Evolutionary conservation across 2,888 invertebrate genomes (phyloP), one percentile per base, ranked within the genome.

Genomic region (Pachycephus smyrnensis): DNA sequence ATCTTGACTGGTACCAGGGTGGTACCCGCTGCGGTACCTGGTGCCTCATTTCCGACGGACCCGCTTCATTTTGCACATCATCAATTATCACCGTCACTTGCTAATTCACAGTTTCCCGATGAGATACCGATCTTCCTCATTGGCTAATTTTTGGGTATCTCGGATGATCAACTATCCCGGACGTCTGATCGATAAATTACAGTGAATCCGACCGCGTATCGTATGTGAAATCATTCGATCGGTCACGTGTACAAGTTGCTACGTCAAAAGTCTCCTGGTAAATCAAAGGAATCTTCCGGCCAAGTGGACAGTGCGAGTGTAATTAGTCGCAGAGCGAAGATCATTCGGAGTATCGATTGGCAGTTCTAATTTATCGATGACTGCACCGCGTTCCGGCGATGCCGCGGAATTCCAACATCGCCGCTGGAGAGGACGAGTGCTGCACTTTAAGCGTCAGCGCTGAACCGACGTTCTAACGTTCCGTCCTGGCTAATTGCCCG

Each of bases 401-500:
- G 23, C 23, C 23, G 23, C 40, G 40, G 40, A 55, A 55, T 55
- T 23, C 23, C 40, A 55, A 55, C 23, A 23, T 55, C 40, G 40
- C 23, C 40, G 40, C 40, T 9, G 9, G 40, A 9, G 40, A 55
- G 40, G 71, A 71, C 71, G 71, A 71, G 71, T 31, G 31, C 31
- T 71, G 23, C 40, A 55, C 15, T 71, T 71, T 71, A 71, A 71
- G 40, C 40, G 40, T 55, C 40, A 55, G 40, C 23, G 23, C 23
- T 9, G 40, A 6, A 23, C 23, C 40, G 40, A 55, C 35, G 37
- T 31, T 74, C 35, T 30, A 75, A 55, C 37, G 30, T 75, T 33
- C 31, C 55, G 71, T 55, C 75, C 31, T n/a, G 36, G 55, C 68
- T 77, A 77, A 77, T 77, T 77, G 75, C 75, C 75, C 35, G 75